phyloP scores from a whole-genome alignment of 2,888 invertebrate species.

The Agrotis segetum region DNA sequence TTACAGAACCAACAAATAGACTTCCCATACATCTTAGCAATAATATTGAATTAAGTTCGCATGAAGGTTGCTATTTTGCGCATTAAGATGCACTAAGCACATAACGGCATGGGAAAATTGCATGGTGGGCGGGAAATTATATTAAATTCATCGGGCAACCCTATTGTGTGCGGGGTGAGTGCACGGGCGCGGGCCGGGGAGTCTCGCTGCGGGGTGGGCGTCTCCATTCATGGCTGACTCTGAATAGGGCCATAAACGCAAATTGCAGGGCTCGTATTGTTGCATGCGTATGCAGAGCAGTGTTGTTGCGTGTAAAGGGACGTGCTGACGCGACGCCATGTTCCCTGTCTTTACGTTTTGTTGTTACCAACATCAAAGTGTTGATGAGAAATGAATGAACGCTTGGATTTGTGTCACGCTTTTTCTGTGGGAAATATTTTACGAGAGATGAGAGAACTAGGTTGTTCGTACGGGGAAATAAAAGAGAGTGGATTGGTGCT shows the following conservation, averaged over 20 bases:
- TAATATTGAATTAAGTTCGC: slow-evolving; percentile 36
- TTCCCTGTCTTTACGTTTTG: slow-evolving; percentile 46
- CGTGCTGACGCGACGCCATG: slow-evolving; percentile 44
- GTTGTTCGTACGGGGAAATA: neutral
- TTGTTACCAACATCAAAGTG: slow-evolving; percentile 53
- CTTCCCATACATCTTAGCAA: slow-evolving; percentile 26
- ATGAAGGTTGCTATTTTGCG: slow-evolving; percentile 30
- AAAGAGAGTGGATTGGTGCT: neutral
- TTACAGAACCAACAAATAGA: slow-evolving; percentile 21
- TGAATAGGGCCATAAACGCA: slow-evolving; percentile 78
- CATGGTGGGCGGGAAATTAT: slow-evolving; percentile 72
- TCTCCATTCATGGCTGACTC: slow-evolving; percentile 72
- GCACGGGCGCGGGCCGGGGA: slow-evolving; percentile 61
- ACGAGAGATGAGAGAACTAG: slow-evolving; percentile 19
- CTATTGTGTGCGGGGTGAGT: slow-evolving; percentile 67
- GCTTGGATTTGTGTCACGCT: slow-evolving; percentile 44
- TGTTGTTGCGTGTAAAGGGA: slow-evolving; percentile 50
- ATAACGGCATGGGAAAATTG: slow-evolving; percentile 64
- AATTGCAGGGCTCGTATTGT: slow-evolving; percentile 75
- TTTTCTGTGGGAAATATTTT: slow-evolving; percentile 39
- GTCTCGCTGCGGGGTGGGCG: slow-evolving; percentile 62
- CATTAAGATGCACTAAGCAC: slow-evolving; percentile 38
- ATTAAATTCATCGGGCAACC: slow-evolving; percentile 68
- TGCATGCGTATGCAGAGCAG: slow-evolving; percentile 53
- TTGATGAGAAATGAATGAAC: slow-evolving; percentile 52